Base-by-base conservation (phyloP, 2,888 invertebrate species). In the Sphaerophoria rueppellii region DNA sequence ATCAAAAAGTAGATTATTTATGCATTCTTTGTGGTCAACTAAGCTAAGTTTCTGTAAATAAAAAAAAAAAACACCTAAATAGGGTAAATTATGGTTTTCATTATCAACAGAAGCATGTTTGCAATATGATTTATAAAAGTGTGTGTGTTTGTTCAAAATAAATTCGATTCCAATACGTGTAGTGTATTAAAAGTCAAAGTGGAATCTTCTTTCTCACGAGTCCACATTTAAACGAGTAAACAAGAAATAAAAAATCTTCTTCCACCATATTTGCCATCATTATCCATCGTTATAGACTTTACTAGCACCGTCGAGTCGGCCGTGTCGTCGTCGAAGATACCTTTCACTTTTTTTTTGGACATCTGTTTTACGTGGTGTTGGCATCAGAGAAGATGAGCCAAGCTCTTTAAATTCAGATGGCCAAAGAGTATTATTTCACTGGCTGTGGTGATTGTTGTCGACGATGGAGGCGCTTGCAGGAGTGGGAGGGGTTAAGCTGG, bases 311-410 rank as follows among this genome's bases (percentile, higher is more conserved):
- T n/a, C 34, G 4, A 24, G 37, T 40, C 40, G 43, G 40, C 4
- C 14, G 43, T 43, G 43, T 50, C 40, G 43, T 50, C 40, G 50
- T 52, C n/a, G 50, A 52, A 52, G n/a, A 78, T 37, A 63, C 82
- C 82, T 82, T 82, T 82, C 82, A 82, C 82, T 82, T 82, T 80
- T 80, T 79, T 16, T 60, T 60, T 60, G 78, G 78, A 73, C 82
- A 82, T 78, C 73, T 78, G 82, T 61, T 76, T 69, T 48, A 60
- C 55, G 77, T 78, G 73, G 78, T 75, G 69, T 75, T 75, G 63
- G 35, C 57, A 74, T 80, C 34, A 12, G 43, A 60, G 70, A 82
- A 82, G 82, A 82, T 82, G 73, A 50, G 76, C 55, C 71, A 72
- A 77, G 60, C 48, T 48, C 63, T 52, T 60, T 43, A 0, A 1